Evolutionary conservation across 2,113 vertebrate genomes (phyloP), one percentile per base, ranked within the genome.

Genomic region (Coturnix japonica): DNA sequence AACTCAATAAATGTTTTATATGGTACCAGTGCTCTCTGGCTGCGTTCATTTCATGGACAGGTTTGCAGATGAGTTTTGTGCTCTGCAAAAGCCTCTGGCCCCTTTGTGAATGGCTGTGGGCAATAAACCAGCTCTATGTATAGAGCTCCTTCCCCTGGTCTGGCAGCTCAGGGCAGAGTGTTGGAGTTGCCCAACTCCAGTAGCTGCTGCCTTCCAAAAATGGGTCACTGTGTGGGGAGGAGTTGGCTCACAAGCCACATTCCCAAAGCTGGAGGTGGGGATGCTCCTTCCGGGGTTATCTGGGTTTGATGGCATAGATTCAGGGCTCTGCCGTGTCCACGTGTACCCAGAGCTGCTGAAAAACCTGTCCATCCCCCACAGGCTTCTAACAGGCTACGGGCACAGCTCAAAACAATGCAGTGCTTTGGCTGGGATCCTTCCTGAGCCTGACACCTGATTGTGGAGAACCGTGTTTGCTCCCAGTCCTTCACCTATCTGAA

Each of bases 1-100:
- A 94, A 94, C 91, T 94, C 97, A 98, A 97, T 97, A 97, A 98
- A 97, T 97, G 6, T 97, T 98, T 98, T 98, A 33, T 97, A 97
- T 72, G 66, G 79, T 92, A 96, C 65, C 21, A 0, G 3, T 2
- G 44, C 26, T 70, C 56, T 89, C 61, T 4, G 3, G 76, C 85
- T 31, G 39, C 9, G 0, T 77, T 90, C 25, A 0, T 85, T 77
- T 44, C 77, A n/a, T 28, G 26, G 51, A 59, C 20, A 1, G 33
- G 25, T 53, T 53, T 37, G 26, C 30, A 18, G 2, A 5, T 1
- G 3, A 53, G 30, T 39, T 44, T 65, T 1, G 0, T 1, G 47
- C n/a, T 49, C 23, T 37, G 8, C 19, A 19, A 33, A 6, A 53
- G 3, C 15, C 64, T 46, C 51, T 13, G 47, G 64, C 5, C 66